Base-by-base conservation (phyloP, 1,140 invertebrate genomes). In the Drosophila sulfurigaster region DNA sequence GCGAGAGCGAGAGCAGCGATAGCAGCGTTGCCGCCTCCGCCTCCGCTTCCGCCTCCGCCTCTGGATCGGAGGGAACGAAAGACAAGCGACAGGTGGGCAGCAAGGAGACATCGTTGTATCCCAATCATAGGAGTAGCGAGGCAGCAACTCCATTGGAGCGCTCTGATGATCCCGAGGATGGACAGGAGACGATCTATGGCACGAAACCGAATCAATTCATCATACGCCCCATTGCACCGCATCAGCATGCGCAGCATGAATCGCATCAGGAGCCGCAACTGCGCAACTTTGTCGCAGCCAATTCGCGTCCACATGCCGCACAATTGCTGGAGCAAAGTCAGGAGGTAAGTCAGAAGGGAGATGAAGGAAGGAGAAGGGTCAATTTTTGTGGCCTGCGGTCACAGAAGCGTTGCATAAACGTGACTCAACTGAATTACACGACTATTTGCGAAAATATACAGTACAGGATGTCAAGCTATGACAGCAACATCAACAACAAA, bases 101-200 rank as follows among this genome's bases (percentile, higher is more conserved):
- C 43, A 92, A 92, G 68, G 88, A 92, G 62, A 91, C 88, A 10
- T 38, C 79, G 4, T 46, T 87, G 10, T 92, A 92, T 78, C 79
- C 91, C 20, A 92, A 92, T 75, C 91, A 92, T 57, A 80, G 20
- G 3, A 25, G 91, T 46, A 80, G 66, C 16, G 77, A 82, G 35
- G 46, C 32, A 13, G 56, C 41, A 13, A 49, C 41, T 8, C 62
- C 8, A 4, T 49, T 15, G 5, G 56, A 6, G 43, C 54, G 45
- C 2, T 51, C 41, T 15, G 91, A 92, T 69, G 91, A 92, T 78
- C 91, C 91, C 48, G 91, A 92, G 71, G 79, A 81, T 41, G 82
- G 87, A 5, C 91, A 92, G 78, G 91, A 92, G 66, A 92, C 88
- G 1, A 90, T 92, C 52, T 92, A 92, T 32, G 91, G 91, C 2